phyloP scores from a whole-genome alignment of 2,888 invertebrate genomes.

The Sialis fuliginosa region DNA sequence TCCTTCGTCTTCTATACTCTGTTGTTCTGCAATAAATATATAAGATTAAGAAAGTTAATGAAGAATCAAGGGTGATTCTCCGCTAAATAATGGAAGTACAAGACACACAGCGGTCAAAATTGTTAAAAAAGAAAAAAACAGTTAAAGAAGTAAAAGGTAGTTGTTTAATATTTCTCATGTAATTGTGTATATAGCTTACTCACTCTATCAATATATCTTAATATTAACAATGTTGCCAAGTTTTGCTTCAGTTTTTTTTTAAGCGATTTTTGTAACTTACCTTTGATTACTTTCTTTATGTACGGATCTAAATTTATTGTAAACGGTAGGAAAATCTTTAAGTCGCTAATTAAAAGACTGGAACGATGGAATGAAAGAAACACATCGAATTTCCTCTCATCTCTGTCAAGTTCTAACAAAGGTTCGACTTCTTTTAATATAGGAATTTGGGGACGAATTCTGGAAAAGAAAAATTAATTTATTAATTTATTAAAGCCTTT shows the following conservation, averaged over 20 bases:
- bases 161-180: no score
- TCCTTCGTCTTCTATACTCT: slow-evolving; percentile 41
- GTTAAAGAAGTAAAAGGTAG: no score
- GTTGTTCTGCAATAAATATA: slow-evolving; percentile 42
- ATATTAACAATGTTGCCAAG: no score
- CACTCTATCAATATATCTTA: no score
- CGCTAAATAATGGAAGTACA: slow-evolving; percentile 1
- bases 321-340: slow-evolving; percentile 92
- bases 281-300: slow-evolving; percentile 90
- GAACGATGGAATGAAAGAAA: slow-evolving; percentile 78
- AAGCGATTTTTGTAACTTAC: slow-evolving; percentile 34
- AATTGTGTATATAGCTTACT: no score
- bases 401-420: slow-evolving; percentile 79
- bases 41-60: not conserved
- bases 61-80: no score
- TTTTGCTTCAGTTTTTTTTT: not conserved
- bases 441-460: slow-evolving; percentile 66
- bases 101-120: slow-evolving; percentile 1
- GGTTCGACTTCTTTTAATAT: slow-evolving; percentile 76
- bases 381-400: slow-evolving; percentile 87
- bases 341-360: slow-evolving; percentile 67
- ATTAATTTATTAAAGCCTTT: not conserved
- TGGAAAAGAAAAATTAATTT: slow-evolving; percentile 17
- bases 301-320: slow-evolving; percentile 98
- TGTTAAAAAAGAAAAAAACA: no score